A percentile compares a stretch with the other conserved stretches of the same genome.
Evolutionary conservation across 2,888 invertebrate genomes (phyloP).

Genomic region (Rhodophaea formosa): DNA sequence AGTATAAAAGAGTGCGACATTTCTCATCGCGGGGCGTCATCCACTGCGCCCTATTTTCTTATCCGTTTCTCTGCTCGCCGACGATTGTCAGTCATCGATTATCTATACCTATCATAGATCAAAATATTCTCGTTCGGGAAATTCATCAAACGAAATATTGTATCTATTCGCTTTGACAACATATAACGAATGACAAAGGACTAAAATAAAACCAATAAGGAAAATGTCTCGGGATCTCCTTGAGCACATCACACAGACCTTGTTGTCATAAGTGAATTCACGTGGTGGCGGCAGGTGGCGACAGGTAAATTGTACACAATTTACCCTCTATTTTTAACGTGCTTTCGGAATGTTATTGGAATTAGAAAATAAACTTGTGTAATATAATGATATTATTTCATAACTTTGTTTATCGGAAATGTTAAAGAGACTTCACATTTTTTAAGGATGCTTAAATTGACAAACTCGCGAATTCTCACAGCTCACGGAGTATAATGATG

Average conservation of each 20-base stretch:
- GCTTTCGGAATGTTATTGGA: background rate
- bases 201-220: conserved; percentile 9
- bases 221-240: background rate
- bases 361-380: no score
- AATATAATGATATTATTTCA: no score
- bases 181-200: conserved; percentile 2
- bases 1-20: background rate
- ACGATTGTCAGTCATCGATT: background rate
- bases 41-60: background rate
- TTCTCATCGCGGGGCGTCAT: background rate
- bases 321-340: background rate
- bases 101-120: background rate
- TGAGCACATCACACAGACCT: background rate
- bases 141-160: background rate
- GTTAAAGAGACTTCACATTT: no score
- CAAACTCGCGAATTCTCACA: no score
- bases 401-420: no score
- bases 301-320: background rate
- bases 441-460: no score
- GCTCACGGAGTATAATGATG: no score
- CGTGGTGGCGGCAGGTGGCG: background rate
- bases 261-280: background rate
- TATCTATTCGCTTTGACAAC: background rate
- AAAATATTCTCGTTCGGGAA: background rate
- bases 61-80: background rate